A percentile compares a stretch with the other conserved stretches of the same genome.
Conservation (phyloP, 2,113 vertebrate genomes). For the Anser brachyrhynchus region DNA sequence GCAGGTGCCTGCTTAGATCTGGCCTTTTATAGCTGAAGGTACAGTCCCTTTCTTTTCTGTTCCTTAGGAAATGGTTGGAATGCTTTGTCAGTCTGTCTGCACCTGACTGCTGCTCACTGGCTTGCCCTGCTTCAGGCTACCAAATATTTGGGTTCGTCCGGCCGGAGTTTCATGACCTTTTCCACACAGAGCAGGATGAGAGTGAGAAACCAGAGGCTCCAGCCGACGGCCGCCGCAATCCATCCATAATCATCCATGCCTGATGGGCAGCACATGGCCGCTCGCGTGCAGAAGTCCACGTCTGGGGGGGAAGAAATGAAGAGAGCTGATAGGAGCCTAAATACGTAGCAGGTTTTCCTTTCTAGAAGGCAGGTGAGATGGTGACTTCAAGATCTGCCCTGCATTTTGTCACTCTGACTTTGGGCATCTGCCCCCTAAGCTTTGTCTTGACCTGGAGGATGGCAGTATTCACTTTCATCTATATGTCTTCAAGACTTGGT, state of each 20-base stretch:
- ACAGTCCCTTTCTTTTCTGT: neutral
- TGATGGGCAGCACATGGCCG: slow-evolving; percentile 58
- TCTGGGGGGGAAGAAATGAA: slow-evolving; percentile 25
- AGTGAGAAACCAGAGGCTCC: slow-evolving; percentile 85
- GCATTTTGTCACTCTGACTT: neutral
- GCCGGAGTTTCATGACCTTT: slow-evolving; percentile 73
- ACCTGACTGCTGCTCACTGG: neutral
- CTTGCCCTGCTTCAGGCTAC: slow-evolving; percentile 40
- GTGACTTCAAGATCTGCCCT: neutral
- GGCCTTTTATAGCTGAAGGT: neutral
- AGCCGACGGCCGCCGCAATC: slow-evolving; percentile 79
- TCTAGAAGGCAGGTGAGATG: neutral
- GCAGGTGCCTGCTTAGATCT: neutral
- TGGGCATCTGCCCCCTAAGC: neutral
- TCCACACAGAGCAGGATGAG: slow-evolving; percentile 82
- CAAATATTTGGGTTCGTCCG: slow-evolving; percentile 76
- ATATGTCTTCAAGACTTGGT: neutral
- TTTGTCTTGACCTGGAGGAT: neutral
- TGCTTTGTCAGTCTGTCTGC: neutral
- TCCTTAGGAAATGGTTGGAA: neutral
- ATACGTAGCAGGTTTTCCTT: neutral
- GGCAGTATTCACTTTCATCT: neutral
- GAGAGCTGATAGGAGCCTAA: neutral
- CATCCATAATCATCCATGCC: slow-evolving; percentile 78
- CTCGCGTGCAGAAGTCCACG: slow-evolving; percentile 59